phyloP scores from a whole-genome alignment of 2,797 vertebrate species.

The Xiphophorus birchmanni region DNA sequence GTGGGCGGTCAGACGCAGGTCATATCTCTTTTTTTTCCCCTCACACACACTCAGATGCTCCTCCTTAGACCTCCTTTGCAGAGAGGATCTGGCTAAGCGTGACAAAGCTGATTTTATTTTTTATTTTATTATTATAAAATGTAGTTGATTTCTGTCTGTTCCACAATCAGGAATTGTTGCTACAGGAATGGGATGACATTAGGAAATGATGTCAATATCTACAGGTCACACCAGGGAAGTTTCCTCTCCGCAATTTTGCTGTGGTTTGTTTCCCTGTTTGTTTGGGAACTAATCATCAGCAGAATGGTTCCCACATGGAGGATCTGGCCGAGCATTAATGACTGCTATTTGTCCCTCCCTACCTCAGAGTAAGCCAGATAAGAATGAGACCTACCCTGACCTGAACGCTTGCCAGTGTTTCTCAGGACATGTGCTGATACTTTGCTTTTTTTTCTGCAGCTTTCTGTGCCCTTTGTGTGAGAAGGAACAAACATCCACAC shows the following conservation, averaged over 20 bases:
- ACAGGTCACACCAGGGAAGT: slow-evolving; percentile 36
- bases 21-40: slow-evolving; percentile 44
- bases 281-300: slow-evolving; percentile 70
- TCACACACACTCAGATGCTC: slow-evolving; percentile 15
- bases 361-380: slow-evolving; percentile 57
- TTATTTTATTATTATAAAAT: slow-evolving; percentile 33
- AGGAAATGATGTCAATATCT: slow-evolving; percentile 63
- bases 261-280: slow-evolving; percentile 68
- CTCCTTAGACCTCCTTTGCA: neutral
- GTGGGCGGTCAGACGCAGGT: slow-evolving; percentile 75
- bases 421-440: slow-evolving; percentile 15
- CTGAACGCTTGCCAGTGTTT: slow-evolving; percentile 27
- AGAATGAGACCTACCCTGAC: slow-evolving; percentile 50
- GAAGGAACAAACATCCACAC: slow-evolving; percentile 29
- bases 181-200: slow-evolving; percentile 41
- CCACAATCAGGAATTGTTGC: slow-evolving; percentile 27
- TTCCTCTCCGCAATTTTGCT: slow-evolving; percentile 57
- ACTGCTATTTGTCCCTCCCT: slow-evolving; percentile 60
- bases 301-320: slow-evolving; percentile 78
- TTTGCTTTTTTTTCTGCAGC: slow-evolving; percentile 3
- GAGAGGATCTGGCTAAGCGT: neutral
- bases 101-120: slow-evolving; percentile 1
- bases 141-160: slow-evolving; percentile 11
- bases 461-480: neutral
- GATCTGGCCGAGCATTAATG: slow-evolving; percentile 66